Percentiles rank a stretch among this genome's conserved stretches.
Evolutionary conservation across 2,797 vertebrate genomes (phyloP).

Genomic region (Melanotaenia trifasciata): DNA sequence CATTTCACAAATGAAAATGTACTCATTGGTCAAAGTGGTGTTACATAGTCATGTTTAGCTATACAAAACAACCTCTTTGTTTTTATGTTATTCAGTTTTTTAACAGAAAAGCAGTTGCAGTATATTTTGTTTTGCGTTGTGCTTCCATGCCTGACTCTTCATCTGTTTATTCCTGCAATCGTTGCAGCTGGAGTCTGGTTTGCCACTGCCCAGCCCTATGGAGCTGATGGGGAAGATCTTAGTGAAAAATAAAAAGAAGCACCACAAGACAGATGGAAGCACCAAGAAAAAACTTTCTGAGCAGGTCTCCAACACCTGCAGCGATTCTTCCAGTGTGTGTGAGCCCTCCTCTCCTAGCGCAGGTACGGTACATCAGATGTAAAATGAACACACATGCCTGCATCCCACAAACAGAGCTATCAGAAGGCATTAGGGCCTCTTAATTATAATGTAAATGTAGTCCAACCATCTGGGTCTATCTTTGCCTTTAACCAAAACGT

Average conservation of each 20-base stretch:
- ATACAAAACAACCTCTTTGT: not conserved
- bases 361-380: slow-evolving; percentile 77
- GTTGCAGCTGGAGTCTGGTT: slow-evolving; percentile 88
- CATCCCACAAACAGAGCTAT: slow-evolving; percentile 24
- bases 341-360: slow-evolving; percentile 95
- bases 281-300: slow-evolving; percentile 95
- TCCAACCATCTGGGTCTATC: slow-evolving; percentile 23
- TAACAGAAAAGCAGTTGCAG: not conserved
- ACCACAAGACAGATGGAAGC: slow-evolving; percentile 90
- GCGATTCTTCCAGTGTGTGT: slow-evolving; percentile 93
- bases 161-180: not conserved
- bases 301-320: slow-evolving; percentile 93
- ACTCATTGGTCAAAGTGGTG: not conserved
- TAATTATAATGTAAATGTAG: slow-evolving; percentile 45
- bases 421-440: not conserved
- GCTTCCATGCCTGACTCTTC: not conserved
- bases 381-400: not conserved
- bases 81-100: not conserved
- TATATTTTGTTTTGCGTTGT: no score
- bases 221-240: slow-evolving; percentile 98
- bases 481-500: slow-evolving; percentile 7
- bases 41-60: not conserved
- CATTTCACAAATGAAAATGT: slow-evolving; percentile 1
- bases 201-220: slow-evolving; percentile 93
- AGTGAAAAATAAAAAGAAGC: slow-evolving; percentile 99